Evolutionary conservation across 1,140 invertebrate species (phyloP).

Genomic region (Drosophila sp.): DNA sequence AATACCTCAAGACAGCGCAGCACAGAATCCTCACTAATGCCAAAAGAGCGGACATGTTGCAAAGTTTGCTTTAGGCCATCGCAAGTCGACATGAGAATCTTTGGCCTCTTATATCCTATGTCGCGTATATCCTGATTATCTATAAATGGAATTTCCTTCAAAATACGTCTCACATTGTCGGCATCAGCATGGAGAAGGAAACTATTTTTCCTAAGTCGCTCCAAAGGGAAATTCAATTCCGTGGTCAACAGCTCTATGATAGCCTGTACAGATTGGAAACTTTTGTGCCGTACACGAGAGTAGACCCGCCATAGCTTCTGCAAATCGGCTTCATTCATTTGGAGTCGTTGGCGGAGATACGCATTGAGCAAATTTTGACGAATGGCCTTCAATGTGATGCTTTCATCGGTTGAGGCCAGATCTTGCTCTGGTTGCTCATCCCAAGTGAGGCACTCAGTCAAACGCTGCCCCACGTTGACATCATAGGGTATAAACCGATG

Average conservation of each 20-base stretch:
- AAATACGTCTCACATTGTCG: slow-evolving; percentile 84
- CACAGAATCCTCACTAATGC: slow-evolving; percentile 84
- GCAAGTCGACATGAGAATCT: slow-evolving; percentile 85
- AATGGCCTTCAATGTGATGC: slow-evolving; percentile 82
- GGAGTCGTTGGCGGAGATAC: slow-evolving; percentile 84
- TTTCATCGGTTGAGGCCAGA: slow-evolving; percentile 53
- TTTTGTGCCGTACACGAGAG: slow-evolving; percentile 84
- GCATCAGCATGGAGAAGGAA: slow-evolving; percentile 85
- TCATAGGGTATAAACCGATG: slow-evolving; percentile 57
- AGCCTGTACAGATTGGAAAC: slow-evolving; percentile 84
- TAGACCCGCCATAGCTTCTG: slow-evolving; percentile 84
- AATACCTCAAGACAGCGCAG: slow-evolving; percentile 84
- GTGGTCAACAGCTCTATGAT: slow-evolving; percentile 83
- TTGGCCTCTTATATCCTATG: slow-evolving; percentile 84
- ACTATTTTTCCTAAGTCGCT: slow-evolving; percentile 84
- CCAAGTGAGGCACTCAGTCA: slow-evolving; percentile 49
- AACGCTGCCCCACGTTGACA: slow-evolving; percentile 71
- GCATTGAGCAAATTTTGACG: slow-evolving; percentile 83
- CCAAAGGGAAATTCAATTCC: slow-evolving; percentile 83
- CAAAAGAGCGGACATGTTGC: slow-evolving; percentile 83
- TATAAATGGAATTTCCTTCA: slow-evolving; percentile 84
- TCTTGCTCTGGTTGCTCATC: slow-evolving; percentile 48
- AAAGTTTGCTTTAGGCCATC: slow-evolving; percentile 84
- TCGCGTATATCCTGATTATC: slow-evolving; percentile 84
- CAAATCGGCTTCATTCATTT: slow-evolving; percentile 83